Conservation (phyloP, 2,888 invertebrate species). For the Galerucella nymphaeae region DNA sequence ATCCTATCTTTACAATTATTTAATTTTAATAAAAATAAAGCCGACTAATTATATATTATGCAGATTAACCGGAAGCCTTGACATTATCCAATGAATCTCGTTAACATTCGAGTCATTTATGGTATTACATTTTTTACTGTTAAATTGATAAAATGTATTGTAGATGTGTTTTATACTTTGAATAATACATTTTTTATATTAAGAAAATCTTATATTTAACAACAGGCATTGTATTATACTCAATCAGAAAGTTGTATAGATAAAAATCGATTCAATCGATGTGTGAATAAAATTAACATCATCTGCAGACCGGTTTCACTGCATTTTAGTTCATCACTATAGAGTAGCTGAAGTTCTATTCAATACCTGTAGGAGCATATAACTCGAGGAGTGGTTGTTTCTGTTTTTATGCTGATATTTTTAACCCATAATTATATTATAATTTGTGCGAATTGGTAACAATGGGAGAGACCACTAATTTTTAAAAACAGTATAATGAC, state of each 20-base stretch:
- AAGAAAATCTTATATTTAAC: background rate
- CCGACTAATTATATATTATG: conserved; percentile 14
- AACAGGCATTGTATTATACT: background rate
- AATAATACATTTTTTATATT: background rate
- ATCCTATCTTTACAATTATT: background rate
- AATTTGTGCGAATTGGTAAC: no score
- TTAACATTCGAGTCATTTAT: conserved; percentile 18
- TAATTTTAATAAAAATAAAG: background rate
- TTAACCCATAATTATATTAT: no score
- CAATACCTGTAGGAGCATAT: no score
- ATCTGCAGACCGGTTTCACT: no score
- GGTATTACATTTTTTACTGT: background rate
- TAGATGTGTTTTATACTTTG: background rate
- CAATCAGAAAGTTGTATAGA: background rate
- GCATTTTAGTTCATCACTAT: no score
- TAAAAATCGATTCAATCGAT: no score
- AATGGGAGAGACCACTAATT: no score
- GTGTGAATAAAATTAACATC: no score
- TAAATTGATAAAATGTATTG: background rate
- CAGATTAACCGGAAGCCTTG: conserved; percentile 27
- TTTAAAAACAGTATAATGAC: no score
- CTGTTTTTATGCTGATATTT: no score
- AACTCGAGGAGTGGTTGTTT: no score
- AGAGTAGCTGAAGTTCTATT: no score
- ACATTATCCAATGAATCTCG: conserved; percentile 22